Percentiles rank a stretch among this genome's conserved stretches.
Conservation (phyloP, 2,113 vertebrate species). For the Thamnophis sirtalis region DNA sequence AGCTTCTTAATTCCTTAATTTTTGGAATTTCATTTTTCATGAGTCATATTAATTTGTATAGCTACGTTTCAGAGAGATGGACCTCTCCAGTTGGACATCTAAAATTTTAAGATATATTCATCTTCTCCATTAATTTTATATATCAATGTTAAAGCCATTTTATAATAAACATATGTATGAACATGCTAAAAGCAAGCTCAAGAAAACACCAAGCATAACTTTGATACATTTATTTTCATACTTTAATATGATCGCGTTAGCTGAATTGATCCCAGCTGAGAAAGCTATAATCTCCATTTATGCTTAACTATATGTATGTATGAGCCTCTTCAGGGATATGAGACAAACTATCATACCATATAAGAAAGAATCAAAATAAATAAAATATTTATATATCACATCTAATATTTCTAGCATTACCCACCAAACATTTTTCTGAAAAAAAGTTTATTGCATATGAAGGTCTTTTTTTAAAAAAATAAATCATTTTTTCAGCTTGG, state of each 20-base stretch:
- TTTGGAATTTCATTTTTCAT: background rate
- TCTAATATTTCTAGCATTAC: background rate
- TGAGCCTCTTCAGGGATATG: background rate
- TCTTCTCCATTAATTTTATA: background rate
- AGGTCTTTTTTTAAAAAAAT: background rate
- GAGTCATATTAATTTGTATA: background rate
- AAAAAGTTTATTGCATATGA: constrained; percentile 16
- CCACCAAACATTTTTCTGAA: background rate
- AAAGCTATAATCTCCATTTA: background rate
- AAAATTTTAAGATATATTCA: background rate
- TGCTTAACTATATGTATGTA: background rate
- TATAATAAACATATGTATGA: background rate
- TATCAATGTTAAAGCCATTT: background rate
- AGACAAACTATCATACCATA: background rate
- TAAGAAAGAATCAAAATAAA: background rate
- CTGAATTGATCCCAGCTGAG: background rate
- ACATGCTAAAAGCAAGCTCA: background rate
- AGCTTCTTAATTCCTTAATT: background rate
- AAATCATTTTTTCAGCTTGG: background rate
- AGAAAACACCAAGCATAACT: background rate
- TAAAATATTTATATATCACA: background rate
- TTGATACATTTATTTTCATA: background rate
- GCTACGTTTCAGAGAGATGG: background rate
- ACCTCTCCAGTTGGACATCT: background rate
- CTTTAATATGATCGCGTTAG: background rate